Conservation (phyloP, 1,140 invertebrate species). For the Plectrocnemia conspersa region DNA sequence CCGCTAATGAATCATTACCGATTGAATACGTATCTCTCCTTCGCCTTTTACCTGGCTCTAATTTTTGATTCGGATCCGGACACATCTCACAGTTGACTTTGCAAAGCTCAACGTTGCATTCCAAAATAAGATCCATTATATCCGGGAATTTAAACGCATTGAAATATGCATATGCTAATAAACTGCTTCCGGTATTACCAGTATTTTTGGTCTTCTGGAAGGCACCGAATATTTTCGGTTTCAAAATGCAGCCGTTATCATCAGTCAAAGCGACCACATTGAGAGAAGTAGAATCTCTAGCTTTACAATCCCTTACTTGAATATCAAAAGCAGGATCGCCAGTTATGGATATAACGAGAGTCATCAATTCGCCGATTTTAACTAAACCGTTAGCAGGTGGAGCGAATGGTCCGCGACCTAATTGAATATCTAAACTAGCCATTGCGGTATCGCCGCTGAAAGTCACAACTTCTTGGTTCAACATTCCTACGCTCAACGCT, state of each 20-base stretch:
- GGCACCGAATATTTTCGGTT: conserved; percentile 75
- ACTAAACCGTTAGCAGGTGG: conserved; percentile 70
- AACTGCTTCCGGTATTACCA: conserved; percentile 65
- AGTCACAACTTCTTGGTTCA: conserved; percentile 74
- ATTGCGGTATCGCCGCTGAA: conserved; percentile 79
- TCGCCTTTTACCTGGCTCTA: conserved; percentile 57
- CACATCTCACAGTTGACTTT: conserved; percentile 75
- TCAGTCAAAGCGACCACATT: conserved; percentile 70
- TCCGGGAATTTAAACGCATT: conserved; percentile 87
- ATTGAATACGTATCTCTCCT: conserved; percentile 48
- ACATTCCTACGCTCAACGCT: conserved; percentile 71
- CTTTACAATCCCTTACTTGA: conserved; percentile 71
- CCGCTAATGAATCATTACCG: conserved; percentile 50
- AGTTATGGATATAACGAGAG: conserved; percentile 74
- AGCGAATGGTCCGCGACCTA: conserved; percentile 73
- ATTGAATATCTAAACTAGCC: conserved; percentile 73
- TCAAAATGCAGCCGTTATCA: conserved; percentile 71
- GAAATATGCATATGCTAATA: conserved; percentile 76
- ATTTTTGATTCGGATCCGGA: conserved; percentile 60
- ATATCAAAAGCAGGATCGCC: conserved; percentile 77
- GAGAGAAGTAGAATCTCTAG: conserved; percentile 60
- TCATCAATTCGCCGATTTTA: conserved; percentile 79
- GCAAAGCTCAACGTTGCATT: conserved; percentile 80
- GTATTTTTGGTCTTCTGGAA: conserved; percentile 77
- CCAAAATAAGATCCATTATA: conserved; percentile 77